Evolutionary conservation across 2,888 invertebrate species (phyloP).

Genomic region (Drosophila merina): DNA sequence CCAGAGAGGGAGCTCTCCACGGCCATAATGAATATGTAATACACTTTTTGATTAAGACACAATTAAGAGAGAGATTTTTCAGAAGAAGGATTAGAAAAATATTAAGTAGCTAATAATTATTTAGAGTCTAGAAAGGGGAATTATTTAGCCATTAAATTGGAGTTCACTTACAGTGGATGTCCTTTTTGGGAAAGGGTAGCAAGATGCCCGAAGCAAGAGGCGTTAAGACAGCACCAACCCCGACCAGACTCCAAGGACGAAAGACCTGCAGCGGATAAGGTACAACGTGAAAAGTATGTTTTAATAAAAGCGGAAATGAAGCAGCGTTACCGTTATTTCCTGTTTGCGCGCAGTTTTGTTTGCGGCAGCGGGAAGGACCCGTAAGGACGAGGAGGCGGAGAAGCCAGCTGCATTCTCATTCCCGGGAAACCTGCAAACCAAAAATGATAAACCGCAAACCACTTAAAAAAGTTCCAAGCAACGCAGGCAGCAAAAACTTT

Average conservation of each 20-base stretch:
- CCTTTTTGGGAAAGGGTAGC: slow-evolving; percentile 20
- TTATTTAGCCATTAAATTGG: too few relatives aligned
- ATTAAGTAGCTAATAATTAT: too few relatives aligned
- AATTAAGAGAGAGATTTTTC: slow-evolving; percentile 10
- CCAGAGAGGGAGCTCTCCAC: slow-evolving; percentile 7
- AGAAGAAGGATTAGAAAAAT: background rate
- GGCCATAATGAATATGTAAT: slow-evolving; percentile 25
- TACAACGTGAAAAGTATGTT: slow-evolving; percentile 77
- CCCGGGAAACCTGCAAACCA: slow-evolving; percentile 25
- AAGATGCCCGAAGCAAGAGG: slow-evolving; percentile 32
- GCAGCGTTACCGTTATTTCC: slow-evolving; percentile 79
- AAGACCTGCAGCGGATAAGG: slow-evolving; percentile 61
- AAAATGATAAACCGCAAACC: slow-evolving; percentile 72
- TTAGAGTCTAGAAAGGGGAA: background rate
- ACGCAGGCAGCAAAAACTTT: slow-evolving; percentile 45
- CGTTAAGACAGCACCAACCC: slow-evolving; percentile 9
- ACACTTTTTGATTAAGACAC: slow-evolving; percentile 20
- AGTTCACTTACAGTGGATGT: background rate
- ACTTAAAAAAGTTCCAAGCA: slow-evolving; percentile 66
- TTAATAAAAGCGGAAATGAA: slow-evolving; percentile 80
- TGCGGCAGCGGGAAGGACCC: slow-evolving; percentile 45
- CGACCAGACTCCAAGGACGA: slow-evolving; percentile 8
- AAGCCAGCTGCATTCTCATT: slow-evolving; percentile 59
- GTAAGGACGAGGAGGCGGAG: slow-evolving; percentile 2
- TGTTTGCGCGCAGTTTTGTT: slow-evolving; percentile 73